Percentiles rank a stretch among this genome's conserved stretches.
These are phyloP conservation scores for Eulacestoma nigropectus DNA, from an alignment of 2,113 vertebrate species.

Conservation along the genomic window DNA sequence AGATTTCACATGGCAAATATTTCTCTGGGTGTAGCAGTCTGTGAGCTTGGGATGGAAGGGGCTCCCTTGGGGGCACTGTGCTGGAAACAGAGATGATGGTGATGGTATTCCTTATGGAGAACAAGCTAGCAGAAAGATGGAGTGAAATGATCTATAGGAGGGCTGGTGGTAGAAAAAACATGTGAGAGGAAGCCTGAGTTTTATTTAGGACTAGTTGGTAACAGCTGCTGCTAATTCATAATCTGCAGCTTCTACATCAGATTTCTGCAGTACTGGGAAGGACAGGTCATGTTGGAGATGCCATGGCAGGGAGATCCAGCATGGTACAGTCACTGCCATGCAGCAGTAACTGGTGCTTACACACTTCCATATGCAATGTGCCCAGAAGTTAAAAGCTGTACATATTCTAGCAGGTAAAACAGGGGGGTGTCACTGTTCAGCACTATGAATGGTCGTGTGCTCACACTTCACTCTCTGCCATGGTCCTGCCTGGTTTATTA, in stretches of 20 bases:
- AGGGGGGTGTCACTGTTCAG: accelerated
- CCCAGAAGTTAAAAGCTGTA: neutral
- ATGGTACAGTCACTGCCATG: neutral
- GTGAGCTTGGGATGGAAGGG: neutral
- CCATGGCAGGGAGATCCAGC: neutral
- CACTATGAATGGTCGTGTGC: accelerated
- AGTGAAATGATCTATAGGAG: neutral
- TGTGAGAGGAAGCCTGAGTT: neutral
- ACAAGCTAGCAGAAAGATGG: neutral
- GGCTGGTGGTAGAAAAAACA: neutral
- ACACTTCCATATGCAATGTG: neutral
- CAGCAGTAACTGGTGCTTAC: neutral
- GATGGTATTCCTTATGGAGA: neutral
- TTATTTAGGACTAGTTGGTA: neutral
- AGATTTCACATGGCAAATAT: neutral
- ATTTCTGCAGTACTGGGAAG: neutral
- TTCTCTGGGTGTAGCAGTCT: neutral
- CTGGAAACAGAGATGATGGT: neutral
- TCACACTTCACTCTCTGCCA: accelerated
- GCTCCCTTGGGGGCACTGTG: neutral
- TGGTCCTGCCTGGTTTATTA: neutral
- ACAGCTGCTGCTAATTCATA: neutral
- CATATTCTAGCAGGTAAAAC: neutral
- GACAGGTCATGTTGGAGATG: neutral
- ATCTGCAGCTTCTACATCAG: neutral